These are phyloP conservation scores for Ptychadena robeensis DNA, from an alignment of 2,797 vertebrate species.

Conservation along the genomic window DNA sequence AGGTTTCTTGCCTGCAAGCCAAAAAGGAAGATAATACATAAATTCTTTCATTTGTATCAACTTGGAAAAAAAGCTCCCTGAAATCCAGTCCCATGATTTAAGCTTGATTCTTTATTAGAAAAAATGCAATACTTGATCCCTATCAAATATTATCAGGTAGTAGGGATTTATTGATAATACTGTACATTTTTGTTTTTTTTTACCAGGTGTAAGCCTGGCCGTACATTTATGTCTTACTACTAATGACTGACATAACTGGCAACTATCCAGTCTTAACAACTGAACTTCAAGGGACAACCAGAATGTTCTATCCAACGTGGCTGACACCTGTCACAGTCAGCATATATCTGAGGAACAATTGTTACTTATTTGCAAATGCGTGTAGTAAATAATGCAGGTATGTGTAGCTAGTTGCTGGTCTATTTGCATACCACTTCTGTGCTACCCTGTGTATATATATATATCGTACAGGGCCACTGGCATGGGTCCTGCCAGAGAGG, in stretches of 20 bases:
- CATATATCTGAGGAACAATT: too few species aligned
- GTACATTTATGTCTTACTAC: background rate
- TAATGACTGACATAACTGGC: background rate
- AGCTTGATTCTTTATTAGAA: background rate
- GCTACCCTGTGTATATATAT: too few species aligned
- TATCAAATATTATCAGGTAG: background rate
- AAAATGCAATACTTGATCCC: background rate
- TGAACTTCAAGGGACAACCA: background rate
- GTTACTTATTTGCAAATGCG: too few species aligned
- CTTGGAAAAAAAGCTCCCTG: conserved; percentile 6
- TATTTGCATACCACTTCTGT: too few species aligned
- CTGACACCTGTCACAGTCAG: too few species aligned
- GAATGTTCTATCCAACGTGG: too few species aligned
- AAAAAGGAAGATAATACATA: conserved; percentile 31
- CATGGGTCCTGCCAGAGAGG: too few species aligned
- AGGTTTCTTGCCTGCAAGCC: conserved; percentile 94
- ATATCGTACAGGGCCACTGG: too few species aligned
- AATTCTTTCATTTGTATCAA: conserved; percentile 8
- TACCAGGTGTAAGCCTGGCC: background rate
- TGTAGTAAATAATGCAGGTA: too few species aligned
- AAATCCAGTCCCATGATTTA: background rate
- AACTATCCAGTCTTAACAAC: background rate
- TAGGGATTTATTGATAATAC: background rate
- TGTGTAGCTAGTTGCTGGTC: too few species aligned
- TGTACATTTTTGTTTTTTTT: background rate